Conservation (phyloP, 2,888 invertebrate species). For the Dinocampus coccinellae region DNA sequence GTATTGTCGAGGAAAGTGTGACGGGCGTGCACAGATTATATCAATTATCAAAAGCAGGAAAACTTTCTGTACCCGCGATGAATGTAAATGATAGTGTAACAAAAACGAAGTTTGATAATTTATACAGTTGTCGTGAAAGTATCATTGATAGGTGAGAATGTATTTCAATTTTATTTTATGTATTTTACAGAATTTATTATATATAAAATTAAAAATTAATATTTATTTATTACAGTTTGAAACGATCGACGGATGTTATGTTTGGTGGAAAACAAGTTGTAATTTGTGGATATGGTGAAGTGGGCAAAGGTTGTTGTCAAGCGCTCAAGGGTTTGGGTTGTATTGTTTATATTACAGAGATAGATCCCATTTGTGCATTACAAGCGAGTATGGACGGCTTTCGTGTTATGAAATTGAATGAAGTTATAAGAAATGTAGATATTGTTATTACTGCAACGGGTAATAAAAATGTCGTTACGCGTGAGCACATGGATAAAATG, state of each 20-base stretch:
- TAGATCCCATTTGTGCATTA: slow-evolving; percentile 97
- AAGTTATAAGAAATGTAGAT: slow-evolving; percentile 93
- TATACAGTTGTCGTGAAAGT: slow-evolving; percentile 95
- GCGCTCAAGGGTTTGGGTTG: slow-evolving; percentile 95
- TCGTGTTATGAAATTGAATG: slow-evolving; percentile 93
- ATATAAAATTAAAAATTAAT: not conserved
- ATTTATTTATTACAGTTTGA: slow-evolving; percentile 74
- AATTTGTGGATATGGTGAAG: slow-evolving; percentile 97
- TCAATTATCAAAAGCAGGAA: slow-evolving; percentile 94
- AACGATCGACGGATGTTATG: slow-evolving; percentile 95
- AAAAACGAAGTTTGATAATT: slow-evolving; percentile 97
- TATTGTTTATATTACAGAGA: slow-evolving; percentile 93
- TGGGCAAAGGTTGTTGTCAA: slow-evolving; percentile 97
- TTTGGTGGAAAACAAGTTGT: slow-evolving; percentile 97
- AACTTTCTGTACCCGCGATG: slow-evolving; percentile 96
- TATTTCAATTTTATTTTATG: not conserved
- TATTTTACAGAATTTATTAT: not conserved
- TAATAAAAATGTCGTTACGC: slow-evolving; percentile 95
- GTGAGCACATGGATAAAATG: slow-evolving; percentile 97
- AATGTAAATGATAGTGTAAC: slow-evolving; percentile 99
- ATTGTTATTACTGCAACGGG: slow-evolving; percentile 98
- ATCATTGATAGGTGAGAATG: slow-evolving; percentile 81
- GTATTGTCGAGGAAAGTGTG: slow-evolving; percentile 97
- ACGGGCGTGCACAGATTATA: slow-evolving; percentile 98
- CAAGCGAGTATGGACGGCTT: slow-evolving; percentile 99